Conservation (phyloP, 2,113 vertebrate genomes). For the Danionella cerebrum region DNA sequence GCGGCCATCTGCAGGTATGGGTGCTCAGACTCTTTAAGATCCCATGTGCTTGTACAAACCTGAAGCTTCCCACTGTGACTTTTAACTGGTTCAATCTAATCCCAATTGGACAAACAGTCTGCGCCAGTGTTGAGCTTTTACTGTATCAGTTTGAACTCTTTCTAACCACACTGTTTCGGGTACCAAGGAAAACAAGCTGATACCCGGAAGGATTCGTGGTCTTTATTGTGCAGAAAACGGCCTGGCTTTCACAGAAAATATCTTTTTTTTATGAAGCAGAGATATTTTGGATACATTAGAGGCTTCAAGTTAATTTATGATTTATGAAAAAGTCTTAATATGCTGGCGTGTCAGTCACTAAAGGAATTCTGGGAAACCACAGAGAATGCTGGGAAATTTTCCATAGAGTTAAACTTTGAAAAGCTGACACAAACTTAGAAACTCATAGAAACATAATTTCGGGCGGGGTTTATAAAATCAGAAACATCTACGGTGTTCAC, state of each 20-base stretch:
- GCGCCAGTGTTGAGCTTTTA: constrained; percentile 7
- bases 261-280: not conserved
- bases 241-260: not conserved
- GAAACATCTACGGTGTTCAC: no score
- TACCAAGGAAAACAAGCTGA: not conserved
- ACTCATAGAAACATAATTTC: no score
- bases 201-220: not conserved
- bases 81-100: constrained; percentile 4
- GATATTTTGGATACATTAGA: not conserved
- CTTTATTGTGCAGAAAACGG: not conserved
- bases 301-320: not conserved
- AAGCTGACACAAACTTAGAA: no score
- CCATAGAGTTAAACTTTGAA: no score
- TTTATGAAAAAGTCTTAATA: no score
- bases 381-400: no score
- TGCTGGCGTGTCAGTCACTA: no score
- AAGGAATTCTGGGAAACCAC: no score
- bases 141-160: not conserved
- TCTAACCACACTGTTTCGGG: not conserved
- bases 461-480: no score
- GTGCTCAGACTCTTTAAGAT: no score
- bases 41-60: no score
- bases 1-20: constrained; percentile 4
- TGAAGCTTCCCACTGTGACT: not conserved
- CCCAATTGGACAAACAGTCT: not conserved